Base-by-base conservation (phyloP, 2,113 vertebrate genomes). In the Benitochromis conjunctus region DNA sequence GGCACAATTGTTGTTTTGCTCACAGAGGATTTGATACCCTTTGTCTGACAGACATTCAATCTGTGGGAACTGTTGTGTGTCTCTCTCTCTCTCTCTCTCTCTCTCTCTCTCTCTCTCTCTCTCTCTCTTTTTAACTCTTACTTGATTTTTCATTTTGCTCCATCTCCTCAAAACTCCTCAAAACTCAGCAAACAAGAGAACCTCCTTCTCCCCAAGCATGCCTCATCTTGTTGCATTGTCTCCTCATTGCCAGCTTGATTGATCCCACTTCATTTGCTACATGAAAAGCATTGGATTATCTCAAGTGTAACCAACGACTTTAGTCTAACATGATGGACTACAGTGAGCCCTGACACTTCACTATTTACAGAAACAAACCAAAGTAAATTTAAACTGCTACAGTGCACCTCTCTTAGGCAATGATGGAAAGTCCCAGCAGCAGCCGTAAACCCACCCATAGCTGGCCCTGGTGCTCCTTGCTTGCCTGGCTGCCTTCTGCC, bases 361-460 rank as follows among this genome's bases (percentile, higher is more conserved):
- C 81, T 89, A 54, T 93, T 94, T 93, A 89, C 79, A 85, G 85
- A 92, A 89, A 89, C 86, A 85, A 21, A 88, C 64, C 71, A 83
- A 86, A 92, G 91, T 85, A 69, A 84, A 93, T 90, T 89, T 87
- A 89, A 89, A 92, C 86, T 82, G 80, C 91, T 82, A 64, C 91
- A 66, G 79, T 88, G 84, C 81, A 87, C 88, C 84, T 94, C 89
- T 90, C 89, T 91, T 82, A 92, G 85, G 85, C 85, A 93, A 91
- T 82, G 90, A 90, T 64, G 95, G 96, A 96, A 96, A 96, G 95
- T 96, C 95, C 96, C 96, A 89, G 89, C 88, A 84, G 83, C 80
- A 85, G 92, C 87, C 85, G 79, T 85, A 92, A 95, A 94, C 89
- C 91, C 91, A 91, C 92, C 92, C 89, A 92, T 91, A 9, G 86